Base-by-base conservation (phyloP, 2,113 vertebrate species). In the Cryptomyrus ogoouensis region DNA sequence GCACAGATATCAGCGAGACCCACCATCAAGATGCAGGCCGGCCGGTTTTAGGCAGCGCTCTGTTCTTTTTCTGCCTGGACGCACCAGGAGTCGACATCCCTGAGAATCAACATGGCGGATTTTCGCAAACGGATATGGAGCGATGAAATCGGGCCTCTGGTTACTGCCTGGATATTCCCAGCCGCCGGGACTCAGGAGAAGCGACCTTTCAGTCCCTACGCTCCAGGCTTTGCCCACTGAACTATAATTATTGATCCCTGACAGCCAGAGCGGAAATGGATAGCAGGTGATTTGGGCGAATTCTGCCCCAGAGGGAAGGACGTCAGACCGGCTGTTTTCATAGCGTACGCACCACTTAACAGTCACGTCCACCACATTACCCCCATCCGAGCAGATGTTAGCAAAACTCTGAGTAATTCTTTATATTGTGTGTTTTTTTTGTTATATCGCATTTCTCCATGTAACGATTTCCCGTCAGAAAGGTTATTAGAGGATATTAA, bases 1-100 rank as follows among this genome's bases (percentile, higher is more conserved):
- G 35, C 89, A 92, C 92, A 91, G 91, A 90, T 91, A 90, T 89
- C 90, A 89, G 21, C 90, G 87, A 83, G 86, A 89, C 50, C 88
- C 88, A 89, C 90, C 80, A 49, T 91, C 89, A 46, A 88, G 74
- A 88, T 77, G 70, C 31, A 0, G 1, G 70, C 70, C 0, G 27
- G 35, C 13, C 12, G 12, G 66, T 1, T 5, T 35, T 35, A 35
- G 31, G 35, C 4, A 15, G 35, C n/a, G 1, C 35, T 39, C 15
- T 4, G 4, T 39, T 8, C 74, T 6, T 39, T 42, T 80, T 80
- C 35, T 42, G 74, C 74, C 35, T 17, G 10, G 10, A 70, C n/a
- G 10, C 62, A 15, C 62, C 10, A 31, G 27, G 35, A 35, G 74
- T 19, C 15, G 5, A 80, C 74, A 19, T 80, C 31, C 31, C 74